Evolutionary conservation across 2,797 vertebrate genomes (phyloP).

Genomic region (Cheirogaleus major): DNA sequence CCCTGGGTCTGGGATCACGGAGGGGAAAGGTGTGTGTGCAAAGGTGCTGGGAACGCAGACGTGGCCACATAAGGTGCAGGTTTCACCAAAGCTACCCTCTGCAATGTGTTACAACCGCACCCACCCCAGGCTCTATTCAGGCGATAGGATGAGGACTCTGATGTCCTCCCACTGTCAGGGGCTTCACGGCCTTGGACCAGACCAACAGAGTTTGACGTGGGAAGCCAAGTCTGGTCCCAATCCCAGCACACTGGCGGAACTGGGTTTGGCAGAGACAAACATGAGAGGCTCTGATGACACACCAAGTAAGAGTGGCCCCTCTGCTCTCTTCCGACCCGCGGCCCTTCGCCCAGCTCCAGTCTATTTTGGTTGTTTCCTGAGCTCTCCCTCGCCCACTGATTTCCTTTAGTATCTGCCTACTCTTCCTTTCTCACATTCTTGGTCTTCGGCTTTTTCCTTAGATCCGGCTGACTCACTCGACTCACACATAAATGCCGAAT

Average conservation of each 20-base stretch:
- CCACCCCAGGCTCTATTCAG: too few species aligned
- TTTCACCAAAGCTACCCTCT: not conserved
- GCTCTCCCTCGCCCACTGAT: slow-evolving; percentile 38
- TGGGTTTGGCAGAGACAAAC: not conserved
- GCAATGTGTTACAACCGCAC: fast-evolving
- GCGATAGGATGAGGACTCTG: fast-evolving
- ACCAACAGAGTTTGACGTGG: not conserved
- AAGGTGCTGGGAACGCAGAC: not conserved
- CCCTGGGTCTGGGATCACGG: not conserved
- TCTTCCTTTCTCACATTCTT: slow-evolving; percentile 70
- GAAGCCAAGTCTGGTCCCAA: not conserved
- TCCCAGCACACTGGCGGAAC: not conserved
- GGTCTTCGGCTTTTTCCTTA: slow-evolving; percentile 65
- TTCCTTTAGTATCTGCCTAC: slow-evolving; percentile 67
- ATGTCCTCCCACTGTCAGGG: not conserved
- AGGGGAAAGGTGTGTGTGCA: not conserved
- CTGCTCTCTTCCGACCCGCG: not conserved
- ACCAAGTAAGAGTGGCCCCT: fast-evolving
- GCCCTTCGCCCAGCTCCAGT: not conserved
- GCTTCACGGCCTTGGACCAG: not conserved
- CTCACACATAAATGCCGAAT: not conserved
- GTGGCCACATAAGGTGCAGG: not conserved
- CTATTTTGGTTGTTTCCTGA: slow-evolving; percentile 38
- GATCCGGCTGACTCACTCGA: slow-evolving; percentile 5
- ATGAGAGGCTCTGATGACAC: not conserved